Base-by-base conservation (phyloP, 2,888 invertebrate genomes). In the Synergus laeviventris region DNA sequence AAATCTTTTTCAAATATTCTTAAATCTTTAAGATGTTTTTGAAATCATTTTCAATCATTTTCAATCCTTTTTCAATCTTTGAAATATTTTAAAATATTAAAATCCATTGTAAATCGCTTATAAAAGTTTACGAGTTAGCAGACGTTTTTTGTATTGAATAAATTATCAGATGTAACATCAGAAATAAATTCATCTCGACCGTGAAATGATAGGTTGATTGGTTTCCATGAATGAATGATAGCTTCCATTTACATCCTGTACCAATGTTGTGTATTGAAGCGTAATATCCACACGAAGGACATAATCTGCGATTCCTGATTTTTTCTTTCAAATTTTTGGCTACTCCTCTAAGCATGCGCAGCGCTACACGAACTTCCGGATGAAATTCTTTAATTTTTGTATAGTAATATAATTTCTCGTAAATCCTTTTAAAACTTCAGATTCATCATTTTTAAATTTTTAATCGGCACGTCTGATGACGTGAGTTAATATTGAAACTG, bases 101-200 rank as follows among this genome's bases (percentile, higher is more conserved):
- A 31, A 1, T 31, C 5, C 5, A 5, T 31, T 31, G 31, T 31
- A 7, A 31, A 31, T 31, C 31, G 7, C 31, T 31, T 31, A 31
- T n/a, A 31, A 31, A 31, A 49, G n/a, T 49, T 49, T n/a, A 49
- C 1, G n/a, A 49, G 49, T 16, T 5, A 49, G 7, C 49, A 39
- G 64, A 64, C 39, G 62, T 64, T 64, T 42, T 64, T 64, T 18
- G 14, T 38, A 21, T 9, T 14, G 9, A 14, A 66, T 66, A 66
- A 31, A 66, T 8, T 24, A 45, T 66, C 45, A 1, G 45, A 70
- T 45, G 49, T 45, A 31, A 31, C n/a, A 8, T 31, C 49, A 49
- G 70, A n/a, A n/a, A n/a, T n/a, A n/a, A n/a, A 70, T 70, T 70
- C 70, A 45, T 70, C 14, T 70, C 45, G 24, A 70, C 24, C 70